Percentiles rank a stretch among this genome's conserved stretches.
These are phyloP conservation scores for Eupeodes latifasciatus DNA, from an alignment of 2,888 invertebrate genomes.

Conservation along the genomic window DNA sequence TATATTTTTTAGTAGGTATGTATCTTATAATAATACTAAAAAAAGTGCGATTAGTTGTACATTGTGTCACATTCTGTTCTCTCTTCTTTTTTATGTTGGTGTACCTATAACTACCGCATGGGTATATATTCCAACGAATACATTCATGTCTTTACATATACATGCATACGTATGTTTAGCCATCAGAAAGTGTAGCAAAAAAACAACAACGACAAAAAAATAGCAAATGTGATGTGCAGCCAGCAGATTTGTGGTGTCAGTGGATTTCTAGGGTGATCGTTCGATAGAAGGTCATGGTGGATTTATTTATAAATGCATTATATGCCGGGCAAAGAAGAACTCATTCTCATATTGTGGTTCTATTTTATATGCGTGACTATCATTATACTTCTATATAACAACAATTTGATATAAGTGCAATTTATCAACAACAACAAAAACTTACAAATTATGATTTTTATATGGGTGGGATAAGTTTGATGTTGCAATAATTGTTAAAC, in stretches of 20 bases:
- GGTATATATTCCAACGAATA: neutral
- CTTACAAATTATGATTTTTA: neutral
- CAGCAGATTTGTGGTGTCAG: conserved; percentile 78
- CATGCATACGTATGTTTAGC: neutral
- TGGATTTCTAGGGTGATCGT: conserved; percentile 80
- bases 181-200: conserved; percentile 24
- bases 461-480: neutral
- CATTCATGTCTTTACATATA: conserved; percentile 11
- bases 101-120: neutral
- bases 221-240: conserved; percentile 53
- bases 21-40: neutral
- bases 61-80: conserved; percentile 43
- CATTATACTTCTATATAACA: no score
- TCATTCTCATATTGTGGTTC: conserved; percentile 20
- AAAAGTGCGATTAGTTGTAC: conserved; percentile 65
- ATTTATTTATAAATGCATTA: conserved; percentile 71
- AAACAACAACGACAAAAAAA: neutral
- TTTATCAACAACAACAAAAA: neutral
- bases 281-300: conserved; percentile 79
- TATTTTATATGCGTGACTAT: no score
- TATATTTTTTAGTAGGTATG: neutral
- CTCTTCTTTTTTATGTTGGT: conserved; percentile 23
- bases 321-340: conserved; percentile 49
- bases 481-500: neutral
- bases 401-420: neutral